phyloP scores from a whole-genome alignment of 92 coral and sea anemone species.

The Zoanthus gigantus region DNA sequence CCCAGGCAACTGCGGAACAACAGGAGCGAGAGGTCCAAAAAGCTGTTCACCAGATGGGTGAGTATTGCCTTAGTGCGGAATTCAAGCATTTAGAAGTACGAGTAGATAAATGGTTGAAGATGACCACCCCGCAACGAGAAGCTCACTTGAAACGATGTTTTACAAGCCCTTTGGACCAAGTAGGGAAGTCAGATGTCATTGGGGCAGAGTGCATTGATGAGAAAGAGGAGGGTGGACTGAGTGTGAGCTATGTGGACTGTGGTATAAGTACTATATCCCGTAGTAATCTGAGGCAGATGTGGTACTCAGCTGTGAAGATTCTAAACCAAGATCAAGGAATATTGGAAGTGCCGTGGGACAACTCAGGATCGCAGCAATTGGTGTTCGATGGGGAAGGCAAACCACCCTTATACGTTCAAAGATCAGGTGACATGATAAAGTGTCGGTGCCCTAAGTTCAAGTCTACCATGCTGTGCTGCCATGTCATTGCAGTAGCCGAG shows the following conservation, averaged over 20 bases:
- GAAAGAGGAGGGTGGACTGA: conserved; percentile 40
- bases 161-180: conserved; percentile 43
- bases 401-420: conserved; percentile 39
- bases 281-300: conserved; percentile 50
- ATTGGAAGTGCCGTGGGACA: conserved; percentile 49
- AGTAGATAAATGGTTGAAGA: conserved; percentile 50
- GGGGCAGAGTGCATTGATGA: conserved; percentile 37
- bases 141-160: conserved; percentile 49
- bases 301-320: conserved; percentile 42
- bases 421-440: conserved; percentile 39
- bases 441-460: conserved; percentile 50
- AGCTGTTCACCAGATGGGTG: conserved; percentile 68
- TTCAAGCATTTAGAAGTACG: conserved; percentile 62
- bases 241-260: conserved; percentile 46
- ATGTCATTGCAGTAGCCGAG: conserved; percentile 56
- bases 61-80: conserved; percentile 46
- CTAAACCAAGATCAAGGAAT: conserved; percentile 43
- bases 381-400: conserved; percentile 52
- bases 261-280: conserved; percentile 43
- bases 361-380: conserved; percentile 47
- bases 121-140: conserved; percentile 48
- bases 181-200: conserved; percentile 27
- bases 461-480: conserved; percentile 41
- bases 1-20: conserved; percentile 50
- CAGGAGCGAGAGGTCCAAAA: conserved; percentile 61